phyloP scores from a whole-genome alignment of 2,797 vertebrate species.

The Rallus crepitans region DNA sequence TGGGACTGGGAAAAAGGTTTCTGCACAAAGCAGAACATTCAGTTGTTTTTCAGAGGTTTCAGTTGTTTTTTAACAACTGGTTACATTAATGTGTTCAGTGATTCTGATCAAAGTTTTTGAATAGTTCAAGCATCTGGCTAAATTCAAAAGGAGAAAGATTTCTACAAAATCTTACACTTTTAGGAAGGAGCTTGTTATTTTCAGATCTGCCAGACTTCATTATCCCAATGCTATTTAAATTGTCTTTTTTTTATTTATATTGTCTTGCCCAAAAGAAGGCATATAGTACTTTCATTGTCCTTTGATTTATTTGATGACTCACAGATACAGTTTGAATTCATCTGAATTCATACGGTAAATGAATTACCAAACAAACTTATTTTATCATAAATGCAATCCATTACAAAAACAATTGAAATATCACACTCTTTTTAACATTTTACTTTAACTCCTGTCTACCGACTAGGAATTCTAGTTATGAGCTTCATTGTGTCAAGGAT shows the following conservation, averaged over 20 bases:
- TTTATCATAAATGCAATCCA: constrained; percentile 17
- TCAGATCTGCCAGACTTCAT: background rate
- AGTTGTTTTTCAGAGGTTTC: too few species aligned
- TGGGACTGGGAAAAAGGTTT: background rate
- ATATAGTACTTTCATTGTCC: background rate
- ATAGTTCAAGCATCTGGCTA: background rate
- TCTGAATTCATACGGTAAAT: background rate
- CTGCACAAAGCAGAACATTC: background rate
- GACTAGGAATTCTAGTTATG: constrained; percentile 43
- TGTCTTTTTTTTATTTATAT: background rate
- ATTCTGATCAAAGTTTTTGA: background rate
- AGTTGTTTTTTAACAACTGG: background rate
- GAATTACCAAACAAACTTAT: background rate
- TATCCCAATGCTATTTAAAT: background rate
- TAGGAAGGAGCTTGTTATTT: background rate
- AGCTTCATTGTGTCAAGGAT: constrained; percentile 67
- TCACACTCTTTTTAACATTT: background rate
- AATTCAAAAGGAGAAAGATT: background rate
- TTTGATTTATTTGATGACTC: background rate
- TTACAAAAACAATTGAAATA: constrained; percentile 29
- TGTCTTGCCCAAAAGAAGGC: background rate
- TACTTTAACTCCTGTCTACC: background rate
- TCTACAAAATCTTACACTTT: background rate
- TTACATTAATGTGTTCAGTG: background rate
- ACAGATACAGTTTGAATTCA: background rate